Conservation (phyloP, 2,797 vertebrate species). For the Malacoraja senta region DNA sequence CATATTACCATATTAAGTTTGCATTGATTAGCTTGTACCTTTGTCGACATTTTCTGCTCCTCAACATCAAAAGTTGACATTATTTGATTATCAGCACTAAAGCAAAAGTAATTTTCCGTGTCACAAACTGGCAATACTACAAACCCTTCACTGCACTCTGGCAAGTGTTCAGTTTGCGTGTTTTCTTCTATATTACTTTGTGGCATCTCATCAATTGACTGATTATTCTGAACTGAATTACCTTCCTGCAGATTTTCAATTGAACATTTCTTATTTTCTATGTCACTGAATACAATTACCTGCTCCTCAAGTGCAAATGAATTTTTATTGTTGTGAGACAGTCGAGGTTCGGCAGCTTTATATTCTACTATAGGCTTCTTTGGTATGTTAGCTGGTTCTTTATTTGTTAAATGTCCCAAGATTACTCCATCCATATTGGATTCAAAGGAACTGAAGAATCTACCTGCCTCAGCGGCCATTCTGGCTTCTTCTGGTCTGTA, state of each 20-base stretch:
- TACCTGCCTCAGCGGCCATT: not conserved
- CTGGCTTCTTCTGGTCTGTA: not conserved
- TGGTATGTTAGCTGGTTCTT: not conserved
- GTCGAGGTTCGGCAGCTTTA: not conserved
- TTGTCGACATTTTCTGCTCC: not conserved
- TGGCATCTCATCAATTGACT: conserved; percentile 1
- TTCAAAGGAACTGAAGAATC: not conserved
- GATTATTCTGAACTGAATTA: conserved; percentile 18
- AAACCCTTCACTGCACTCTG: not conserved
- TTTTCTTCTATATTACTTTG: conserved; percentile 23
- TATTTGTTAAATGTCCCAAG: not conserved
- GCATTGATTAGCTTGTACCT: not conserved
- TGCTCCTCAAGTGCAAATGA: conserved; percentile 11
- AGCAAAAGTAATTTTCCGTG: not conserved
- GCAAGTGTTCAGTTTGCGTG: not conserved
- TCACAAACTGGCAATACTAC: not conserved
- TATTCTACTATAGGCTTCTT: not conserved
- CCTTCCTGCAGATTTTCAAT: conserved; percentile 25
- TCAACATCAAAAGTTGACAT: not conserved
- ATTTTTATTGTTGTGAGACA: not conserved
- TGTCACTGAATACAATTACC: conserved; percentile 20
- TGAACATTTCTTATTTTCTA: not conserved
- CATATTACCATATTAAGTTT: not conserved
- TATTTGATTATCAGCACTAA: not conserved
- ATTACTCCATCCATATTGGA: conserved; percentile 12